These are phyloP conservation scores for Polydrusus tereticollis DNA, from an alignment of 2,888 invertebrate genomes.

Conservation along the genomic window DNA sequence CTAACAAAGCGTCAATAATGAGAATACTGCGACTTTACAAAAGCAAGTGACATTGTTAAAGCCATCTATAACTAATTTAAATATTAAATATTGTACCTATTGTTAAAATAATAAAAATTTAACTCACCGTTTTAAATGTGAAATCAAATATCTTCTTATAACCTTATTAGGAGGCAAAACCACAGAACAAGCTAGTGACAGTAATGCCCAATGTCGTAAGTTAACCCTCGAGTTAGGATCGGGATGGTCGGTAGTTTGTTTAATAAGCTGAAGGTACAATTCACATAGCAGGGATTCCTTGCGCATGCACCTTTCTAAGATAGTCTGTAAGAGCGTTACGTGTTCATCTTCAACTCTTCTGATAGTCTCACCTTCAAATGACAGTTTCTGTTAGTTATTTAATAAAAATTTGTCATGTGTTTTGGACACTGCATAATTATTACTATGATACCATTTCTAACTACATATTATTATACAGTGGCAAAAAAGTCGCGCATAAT, in stretches of 20 bases:
- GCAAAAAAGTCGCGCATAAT: no score
- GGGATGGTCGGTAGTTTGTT: constrained; percentile 91
- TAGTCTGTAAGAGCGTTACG: constrained; percentile 87
- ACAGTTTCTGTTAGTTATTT: no score
- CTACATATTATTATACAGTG: no score
- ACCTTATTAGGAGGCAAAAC: constrained; percentile 89
- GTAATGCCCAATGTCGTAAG: constrained; percentile 91
- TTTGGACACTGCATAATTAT: no score
- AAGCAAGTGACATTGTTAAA: no score
- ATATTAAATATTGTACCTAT: no score
- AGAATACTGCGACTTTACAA: no score
- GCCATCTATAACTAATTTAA: no score
- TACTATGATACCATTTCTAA: no score
- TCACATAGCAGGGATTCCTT: constrained; percentile 91
- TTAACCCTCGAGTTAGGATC: constrained; percentile 91
- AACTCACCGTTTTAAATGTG: constrained; percentile 79
- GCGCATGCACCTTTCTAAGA: constrained; percentile 92
- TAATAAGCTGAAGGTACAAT: constrained; percentile 91
- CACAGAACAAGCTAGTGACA: constrained; percentile 84
- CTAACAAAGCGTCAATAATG: no score
- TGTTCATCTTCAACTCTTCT: constrained; percentile 87
- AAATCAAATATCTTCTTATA: constrained; percentile 87
- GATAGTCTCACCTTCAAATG: constrained; percentile 73
- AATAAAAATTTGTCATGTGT: no score
- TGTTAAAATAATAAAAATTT: neutral